phyloP scores from a whole-genome alignment of 2,113 vertebrate genomes.

The Dissostichus mawsoni region DNA sequence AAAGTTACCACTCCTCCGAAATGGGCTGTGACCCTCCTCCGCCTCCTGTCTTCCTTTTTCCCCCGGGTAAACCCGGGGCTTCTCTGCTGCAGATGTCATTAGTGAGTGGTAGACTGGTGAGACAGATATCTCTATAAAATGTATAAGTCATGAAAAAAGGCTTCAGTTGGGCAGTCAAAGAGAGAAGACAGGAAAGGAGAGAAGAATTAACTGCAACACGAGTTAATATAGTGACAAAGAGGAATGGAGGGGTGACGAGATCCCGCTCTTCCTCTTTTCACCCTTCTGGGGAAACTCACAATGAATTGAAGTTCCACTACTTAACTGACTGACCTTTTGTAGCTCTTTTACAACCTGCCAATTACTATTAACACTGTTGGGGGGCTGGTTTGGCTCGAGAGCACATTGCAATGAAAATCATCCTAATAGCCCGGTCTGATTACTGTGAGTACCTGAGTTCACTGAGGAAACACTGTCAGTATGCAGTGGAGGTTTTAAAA shows the following conservation, averaged over 20 bases:
- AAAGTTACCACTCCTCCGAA: conserved; percentile 47
- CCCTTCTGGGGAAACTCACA: conserved; percentile 31
- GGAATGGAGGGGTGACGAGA: conserved; percentile 33
- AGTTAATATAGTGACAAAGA: conserved; percentile 40
- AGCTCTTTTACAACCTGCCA: conserved; percentile 64
- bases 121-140: conserved; percentile 80
- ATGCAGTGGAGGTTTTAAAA: neutral
- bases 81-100: conserved; percentile 84
- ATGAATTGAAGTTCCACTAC: conserved; percentile 30
- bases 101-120: conserved; percentile 70
- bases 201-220: conserved; percentile 19
- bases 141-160: conserved; percentile 84
- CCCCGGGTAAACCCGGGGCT: conserved; percentile 29
- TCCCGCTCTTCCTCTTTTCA: conserved; percentile 28
- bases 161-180: conserved; percentile 62
- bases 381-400: conserved; percentile 37
- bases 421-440: conserved; percentile 1
- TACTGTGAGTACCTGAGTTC: neutral
- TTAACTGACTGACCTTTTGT: conserved; percentile 55
- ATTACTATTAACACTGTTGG: conserved; percentile 52
- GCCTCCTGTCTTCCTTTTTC: conserved; percentile 10
- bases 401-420: conserved; percentile 42
- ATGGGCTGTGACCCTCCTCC: conserved; percentile 51
- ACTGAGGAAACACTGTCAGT: neutral
- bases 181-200: conserved; percentile 30